A percentile compares a stretch with the other conserved stretches of the same genome.
Conservation (phyloP, 1,140 invertebrate species). For the Acromyrmex echinatior region DNA sequence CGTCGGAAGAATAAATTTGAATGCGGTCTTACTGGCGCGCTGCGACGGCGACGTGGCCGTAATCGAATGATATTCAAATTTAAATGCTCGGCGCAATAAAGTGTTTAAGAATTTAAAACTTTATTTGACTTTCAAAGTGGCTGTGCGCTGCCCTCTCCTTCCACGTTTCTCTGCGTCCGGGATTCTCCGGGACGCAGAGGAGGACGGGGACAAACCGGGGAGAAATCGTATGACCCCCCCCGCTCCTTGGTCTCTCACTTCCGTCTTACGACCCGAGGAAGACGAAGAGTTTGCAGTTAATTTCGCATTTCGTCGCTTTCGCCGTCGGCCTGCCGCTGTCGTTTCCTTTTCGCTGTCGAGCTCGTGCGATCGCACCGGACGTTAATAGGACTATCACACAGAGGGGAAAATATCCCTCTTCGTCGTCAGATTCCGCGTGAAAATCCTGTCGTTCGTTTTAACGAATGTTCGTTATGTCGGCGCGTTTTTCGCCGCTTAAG, state of each 20-base stretch:
- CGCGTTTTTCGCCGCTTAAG: conserved; percentile 11
- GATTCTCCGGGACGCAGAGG: neutral
- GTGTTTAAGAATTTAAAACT: conserved; percentile 82
- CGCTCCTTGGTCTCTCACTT: conserved; percentile 34
- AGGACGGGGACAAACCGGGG: neutral
- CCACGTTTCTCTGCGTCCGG: neutral
- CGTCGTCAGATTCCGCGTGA: neutral
- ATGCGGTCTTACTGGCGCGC: conserved; percentile 60
- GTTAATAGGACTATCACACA: conserved; percentile 61
- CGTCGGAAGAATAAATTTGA: conserved; percentile 75
- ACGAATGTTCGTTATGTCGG: conserved; percentile 2
- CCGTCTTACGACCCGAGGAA: conserved; percentile 43
- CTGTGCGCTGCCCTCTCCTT: conserved; percentile 46
- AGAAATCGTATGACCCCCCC: conserved; percentile 20
- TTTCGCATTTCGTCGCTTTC: conserved; percentile 75
- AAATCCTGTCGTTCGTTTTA: conserved; percentile 26
- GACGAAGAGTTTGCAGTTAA: conserved; percentile 72
- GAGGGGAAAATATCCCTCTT: conserved; percentile 52
- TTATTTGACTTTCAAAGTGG: conserved; percentile 83
- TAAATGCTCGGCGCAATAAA: conserved; percentile 82
- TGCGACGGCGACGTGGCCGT: conserved; percentile 69
- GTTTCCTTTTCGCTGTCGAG: conserved; percentile 39
- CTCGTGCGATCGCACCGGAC: neutral
- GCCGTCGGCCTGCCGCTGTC: conserved; percentile 46
- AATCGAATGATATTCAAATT: conserved; percentile 84